These are phyloP conservation scores for Caenorhabditis latens DNA, from an alignment of 1,140 invertebrate species.

Conservation along the genomic window DNA sequence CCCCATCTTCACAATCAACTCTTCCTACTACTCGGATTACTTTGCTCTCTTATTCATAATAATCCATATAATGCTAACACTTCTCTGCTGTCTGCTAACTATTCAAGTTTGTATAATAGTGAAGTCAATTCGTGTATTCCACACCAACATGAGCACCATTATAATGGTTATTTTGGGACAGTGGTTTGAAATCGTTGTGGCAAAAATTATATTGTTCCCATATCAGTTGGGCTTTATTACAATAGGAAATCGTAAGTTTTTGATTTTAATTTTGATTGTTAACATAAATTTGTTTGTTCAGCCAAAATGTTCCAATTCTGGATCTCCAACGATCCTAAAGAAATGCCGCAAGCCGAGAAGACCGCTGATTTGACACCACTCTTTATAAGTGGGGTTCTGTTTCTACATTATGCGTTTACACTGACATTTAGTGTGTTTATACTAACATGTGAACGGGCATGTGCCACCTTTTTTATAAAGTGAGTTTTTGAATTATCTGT, in stretches of 20 bases:
- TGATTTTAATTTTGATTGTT: neutral
- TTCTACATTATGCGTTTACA: conserved; percentile 36
- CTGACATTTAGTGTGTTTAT: conserved; percentile 37
- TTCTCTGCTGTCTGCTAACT: conserved; percentile 12
- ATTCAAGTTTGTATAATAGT: conserved; percentile 18
- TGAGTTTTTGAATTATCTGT: neutral
- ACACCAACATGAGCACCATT: conserved; percentile 33
- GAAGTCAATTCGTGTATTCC: conserved; percentile 16
- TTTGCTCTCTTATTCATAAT: neutral
- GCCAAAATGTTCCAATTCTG: neutral
- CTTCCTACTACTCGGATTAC: conserved; percentile 28
- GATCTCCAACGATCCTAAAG: neutral
- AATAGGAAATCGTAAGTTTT: conserved; percentile 8
- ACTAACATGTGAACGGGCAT: conserved; percentile 31
- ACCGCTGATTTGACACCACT: neutral
- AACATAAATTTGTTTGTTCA: neutral
- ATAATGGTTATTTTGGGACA: conserved; percentile 14
- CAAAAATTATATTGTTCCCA: conserved; percentile 25
- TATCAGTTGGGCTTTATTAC: conserved; percentile 5
- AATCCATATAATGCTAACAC: conserved; percentile 21
- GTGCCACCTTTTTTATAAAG: conserved; percentile 40
- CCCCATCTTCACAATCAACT: conserved; percentile 7
- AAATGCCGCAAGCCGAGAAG: conserved; percentile 11
- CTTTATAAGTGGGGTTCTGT: neutral
- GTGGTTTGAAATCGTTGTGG: conserved; percentile 21